A percentile compares a stretch with the other conserved stretches of the same genome.
Conservation (phyloP, 2,113 vertebrate genomes). For the Saguinus midas region DNA sequence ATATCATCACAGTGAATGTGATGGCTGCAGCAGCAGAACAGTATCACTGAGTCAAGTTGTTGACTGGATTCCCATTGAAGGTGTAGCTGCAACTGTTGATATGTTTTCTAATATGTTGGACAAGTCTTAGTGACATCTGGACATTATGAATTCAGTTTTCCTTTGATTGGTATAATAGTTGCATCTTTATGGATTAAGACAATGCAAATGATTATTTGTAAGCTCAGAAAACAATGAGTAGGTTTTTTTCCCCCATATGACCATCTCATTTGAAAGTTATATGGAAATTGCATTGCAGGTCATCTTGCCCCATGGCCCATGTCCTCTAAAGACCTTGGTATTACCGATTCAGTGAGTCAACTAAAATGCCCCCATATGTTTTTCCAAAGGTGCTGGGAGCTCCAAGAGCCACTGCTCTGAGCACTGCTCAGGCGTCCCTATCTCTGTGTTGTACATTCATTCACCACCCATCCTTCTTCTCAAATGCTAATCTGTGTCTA, state of each 20-base stretch:
- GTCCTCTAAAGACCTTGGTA: background rate
- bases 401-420: background rate
- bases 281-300: background rate
- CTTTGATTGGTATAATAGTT: background rate
- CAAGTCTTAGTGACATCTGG: background rate
- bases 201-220: background rate
- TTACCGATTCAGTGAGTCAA: background rate
- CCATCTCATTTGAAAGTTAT: background rate
- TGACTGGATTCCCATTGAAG: background rate
- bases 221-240: background rate
- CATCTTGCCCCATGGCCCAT: background rate
- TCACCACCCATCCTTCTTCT: background rate
- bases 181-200: background rate
- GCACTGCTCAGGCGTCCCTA: background rate
- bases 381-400: background rate
- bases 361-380: background rate
- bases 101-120: background rate
- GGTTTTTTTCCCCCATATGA: background rate
- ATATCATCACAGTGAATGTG: background rate
- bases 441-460: background rate
- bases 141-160: background rate
- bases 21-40: background rate
- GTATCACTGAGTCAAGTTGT: background rate
- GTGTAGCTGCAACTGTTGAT: background rate
- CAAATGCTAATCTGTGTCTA: background rate